Evolutionary conservation across 1,140 invertebrate genomes (phyloP).

Genomic region (Cheumatopsyche charites): DNA sequence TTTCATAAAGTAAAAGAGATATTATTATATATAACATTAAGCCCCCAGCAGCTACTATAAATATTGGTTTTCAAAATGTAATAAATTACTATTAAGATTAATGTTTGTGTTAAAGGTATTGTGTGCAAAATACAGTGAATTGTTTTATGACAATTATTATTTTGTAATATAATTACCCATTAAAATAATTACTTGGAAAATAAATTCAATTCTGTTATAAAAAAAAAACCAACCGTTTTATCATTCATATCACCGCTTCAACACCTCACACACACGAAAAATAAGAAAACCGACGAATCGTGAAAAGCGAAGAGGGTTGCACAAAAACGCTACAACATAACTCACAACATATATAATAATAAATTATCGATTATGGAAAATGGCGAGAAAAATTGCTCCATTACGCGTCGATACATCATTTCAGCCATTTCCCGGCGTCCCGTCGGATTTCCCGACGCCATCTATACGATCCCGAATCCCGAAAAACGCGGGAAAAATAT

Average conservation of each 20-base stretch:
- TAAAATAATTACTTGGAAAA: constrained; percentile 49
- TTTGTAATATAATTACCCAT: constrained; percentile 50
- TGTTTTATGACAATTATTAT: constrained; percentile 49
- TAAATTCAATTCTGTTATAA: constrained; percentile 50
- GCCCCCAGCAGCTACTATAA: constrained; percentile 45
- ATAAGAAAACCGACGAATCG: constrained; percentile 51
- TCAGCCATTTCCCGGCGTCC: constrained; percentile 41
- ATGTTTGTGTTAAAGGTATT: constrained; percentile 50
- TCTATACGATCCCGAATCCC: constrained; percentile 37
- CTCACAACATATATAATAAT: constrained; percentile 42
- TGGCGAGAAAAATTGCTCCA: constrained; percentile 50
- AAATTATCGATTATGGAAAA: constrained; percentile 50
- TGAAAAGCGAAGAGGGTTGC: constrained; percentile 53
- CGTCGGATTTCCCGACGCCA: constrained; percentile 46
- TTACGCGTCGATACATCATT: constrained; percentile 49
- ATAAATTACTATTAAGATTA: constrained; percentile 47
- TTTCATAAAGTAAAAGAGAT: constrained; percentile 45
- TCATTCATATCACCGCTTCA: constrained; percentile 1
- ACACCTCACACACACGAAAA: background rate
- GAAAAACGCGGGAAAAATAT: background rate
- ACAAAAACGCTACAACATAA: background rate
- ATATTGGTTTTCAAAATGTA: constrained; percentile 49
- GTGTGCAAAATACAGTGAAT: constrained; percentile 49
- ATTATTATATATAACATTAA: constrained; percentile 45
- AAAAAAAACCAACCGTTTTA: constrained; percentile 28